Evolutionary conservation across 2,113 vertebrate species (phyloP).

Genomic region (Aramus guarauna): DNA sequence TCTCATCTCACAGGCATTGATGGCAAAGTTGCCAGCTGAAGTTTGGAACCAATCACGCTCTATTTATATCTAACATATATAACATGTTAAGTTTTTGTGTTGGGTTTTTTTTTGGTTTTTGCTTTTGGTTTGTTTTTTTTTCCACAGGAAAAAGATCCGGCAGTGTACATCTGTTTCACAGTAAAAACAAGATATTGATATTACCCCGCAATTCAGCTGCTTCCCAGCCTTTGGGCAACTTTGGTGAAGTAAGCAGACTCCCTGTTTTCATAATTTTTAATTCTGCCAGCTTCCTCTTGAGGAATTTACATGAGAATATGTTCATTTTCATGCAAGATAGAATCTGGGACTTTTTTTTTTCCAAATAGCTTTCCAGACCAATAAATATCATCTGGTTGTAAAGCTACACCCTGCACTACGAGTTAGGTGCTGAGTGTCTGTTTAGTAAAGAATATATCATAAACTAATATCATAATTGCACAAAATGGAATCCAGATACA

Average conservation of each 20-base stretch:
- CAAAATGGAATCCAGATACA: background rate
- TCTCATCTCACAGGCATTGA: background rate
- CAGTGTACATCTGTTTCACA: background rate
- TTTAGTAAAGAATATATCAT: background rate
- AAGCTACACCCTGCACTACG: background rate
- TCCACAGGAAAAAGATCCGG: background rate
- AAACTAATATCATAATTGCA: background rate
- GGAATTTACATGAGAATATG: conserved; percentile 12
- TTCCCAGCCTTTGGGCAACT: conserved; percentile 4
- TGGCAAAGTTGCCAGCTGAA: background rate
- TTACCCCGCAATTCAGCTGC: background rate
- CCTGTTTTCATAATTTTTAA: background rate
- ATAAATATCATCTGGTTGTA: background rate
- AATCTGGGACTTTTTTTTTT: background rate
- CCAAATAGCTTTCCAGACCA: background rate
- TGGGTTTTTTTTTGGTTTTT: background rate
- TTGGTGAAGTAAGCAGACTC: background rate
- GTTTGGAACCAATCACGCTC: background rate
- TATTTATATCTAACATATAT: background rate
- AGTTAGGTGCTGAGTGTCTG: background rate
- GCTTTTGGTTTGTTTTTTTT: background rate
- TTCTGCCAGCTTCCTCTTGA: background rate
- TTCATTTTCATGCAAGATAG: background rate
- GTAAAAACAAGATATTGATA: background rate
- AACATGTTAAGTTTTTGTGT: background rate